These are phyloP conservation scores for Acanthurus tractus DNA, from an alignment of 2,797 vertebrate genomes.

Conservation along the genomic window DNA sequence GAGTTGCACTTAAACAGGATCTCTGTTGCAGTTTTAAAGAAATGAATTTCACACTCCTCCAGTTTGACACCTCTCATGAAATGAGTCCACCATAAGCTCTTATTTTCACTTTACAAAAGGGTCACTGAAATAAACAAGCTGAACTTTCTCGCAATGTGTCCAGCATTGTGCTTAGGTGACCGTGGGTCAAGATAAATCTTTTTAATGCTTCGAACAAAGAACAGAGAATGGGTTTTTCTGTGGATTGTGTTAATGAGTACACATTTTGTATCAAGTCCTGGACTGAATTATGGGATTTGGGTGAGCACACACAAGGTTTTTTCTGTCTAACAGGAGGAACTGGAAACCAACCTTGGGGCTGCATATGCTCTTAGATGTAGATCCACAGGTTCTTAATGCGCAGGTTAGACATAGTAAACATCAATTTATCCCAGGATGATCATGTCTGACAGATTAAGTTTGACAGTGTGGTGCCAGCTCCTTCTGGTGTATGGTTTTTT, in stretches of 20 bases:
- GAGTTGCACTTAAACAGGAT: neutral
- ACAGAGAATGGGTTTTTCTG: neutral
- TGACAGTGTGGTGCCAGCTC: neutral
- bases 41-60: neutral
- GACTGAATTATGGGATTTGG: constrained; percentile 25
- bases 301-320: constrained; percentile 21
- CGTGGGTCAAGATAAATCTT: constrained; percentile 7
- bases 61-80: no score
- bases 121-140: neutral
- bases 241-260: constrained; percentile 24
- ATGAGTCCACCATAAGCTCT: neutral
- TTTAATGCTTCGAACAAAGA: constrained; percentile 27
- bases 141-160: neutral
- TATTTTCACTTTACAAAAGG: neutral
- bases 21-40: neutral
- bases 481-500: neutral
- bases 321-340: constrained; percentile 37
- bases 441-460: neutral
- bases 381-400: neutral
- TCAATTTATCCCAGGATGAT: no score
- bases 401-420: neutral
- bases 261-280: constrained; percentile 26
- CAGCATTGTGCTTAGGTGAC: neutral
- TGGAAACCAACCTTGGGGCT: constrained; percentile 35
- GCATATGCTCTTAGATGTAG: constrained; percentile 15